Conservation (phyloP, 1,140 invertebrate species). For the Anoplolepis gracilipes region DNA sequence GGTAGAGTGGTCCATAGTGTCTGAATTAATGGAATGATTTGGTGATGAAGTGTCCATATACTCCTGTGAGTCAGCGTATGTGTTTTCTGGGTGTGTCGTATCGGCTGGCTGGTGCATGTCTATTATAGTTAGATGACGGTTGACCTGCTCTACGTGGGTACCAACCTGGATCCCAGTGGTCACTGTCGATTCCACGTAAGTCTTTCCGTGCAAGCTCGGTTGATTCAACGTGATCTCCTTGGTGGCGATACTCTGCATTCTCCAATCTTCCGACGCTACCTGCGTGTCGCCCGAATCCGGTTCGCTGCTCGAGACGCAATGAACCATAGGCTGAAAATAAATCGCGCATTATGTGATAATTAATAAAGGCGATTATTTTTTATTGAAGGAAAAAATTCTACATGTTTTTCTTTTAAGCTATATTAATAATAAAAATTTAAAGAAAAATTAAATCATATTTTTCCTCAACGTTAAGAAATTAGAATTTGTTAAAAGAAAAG, state of each 20-base stretch:
- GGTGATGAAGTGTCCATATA: constrained; percentile 83
- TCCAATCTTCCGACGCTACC: constrained; percentile 82
- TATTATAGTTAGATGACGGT: constrained; percentile 83
- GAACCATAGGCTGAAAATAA: constrained; percentile 91
- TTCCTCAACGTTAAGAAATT: background rate
- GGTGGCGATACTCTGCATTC: constrained; percentile 80
- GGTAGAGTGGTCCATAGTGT: constrained; percentile 75
- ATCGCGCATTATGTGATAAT: background rate
- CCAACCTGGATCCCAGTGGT: constrained; percentile 86
- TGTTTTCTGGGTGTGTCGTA: constrained; percentile 85
- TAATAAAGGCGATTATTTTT: background rate
- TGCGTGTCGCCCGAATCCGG: constrained; percentile 89
- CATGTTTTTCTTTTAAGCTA: constrained; percentile 2
- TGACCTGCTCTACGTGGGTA: constrained; percentile 83
- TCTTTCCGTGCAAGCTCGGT: constrained; percentile 80
- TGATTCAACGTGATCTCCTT: constrained; percentile 81
- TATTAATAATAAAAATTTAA: background rate
- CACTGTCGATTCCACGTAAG: constrained; percentile 85
- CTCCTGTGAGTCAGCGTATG: constrained; percentile 82
- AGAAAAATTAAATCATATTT: background rate
- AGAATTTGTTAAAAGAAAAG: background rate
- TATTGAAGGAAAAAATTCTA: background rate
- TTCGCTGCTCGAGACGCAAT: constrained; percentile 94
- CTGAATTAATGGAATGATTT: constrained; percentile 84
- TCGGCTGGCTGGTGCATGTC: constrained; percentile 84